These are phyloP conservation scores for Chaunax sp. DNA, from an alignment of 2,797 vertebrate genomes.

Conservation along the genomic window DNA sequence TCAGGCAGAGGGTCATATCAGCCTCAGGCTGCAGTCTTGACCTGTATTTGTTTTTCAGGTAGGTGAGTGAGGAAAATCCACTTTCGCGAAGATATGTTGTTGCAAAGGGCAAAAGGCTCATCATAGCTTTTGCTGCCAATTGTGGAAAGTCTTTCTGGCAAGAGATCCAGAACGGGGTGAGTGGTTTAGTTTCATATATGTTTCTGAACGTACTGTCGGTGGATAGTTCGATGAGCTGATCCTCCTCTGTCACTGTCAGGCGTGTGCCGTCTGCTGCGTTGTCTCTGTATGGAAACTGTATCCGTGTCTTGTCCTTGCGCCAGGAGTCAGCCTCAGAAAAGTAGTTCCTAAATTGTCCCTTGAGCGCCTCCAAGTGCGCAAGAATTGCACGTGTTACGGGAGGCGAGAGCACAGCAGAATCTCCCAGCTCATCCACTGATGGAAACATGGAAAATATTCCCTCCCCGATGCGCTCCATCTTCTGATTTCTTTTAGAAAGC, in stretches of 20 bases:
- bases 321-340: constrained; percentile 9
- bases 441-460: constrained; percentile 5
- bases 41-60: background rate
- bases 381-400: too few relatives aligned
- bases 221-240: constrained; percentile 32
- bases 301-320: background rate
- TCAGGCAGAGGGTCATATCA: background rate
- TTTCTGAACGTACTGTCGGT: constrained; percentile 19
- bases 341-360: background rate
- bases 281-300: constrained; percentile 21
- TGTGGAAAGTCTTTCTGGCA: constrained; percentile 24
- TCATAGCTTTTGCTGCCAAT: constrained; percentile 12
- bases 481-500: background rate
- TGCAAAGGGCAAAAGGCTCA: constrained; percentile 20
- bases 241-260: constrained; percentile 15
- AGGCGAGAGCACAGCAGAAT: too few relatives aligned
- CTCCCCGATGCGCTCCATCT: background rate
- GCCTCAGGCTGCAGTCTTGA: constrained; percentile 5
- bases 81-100: too few relatives aligned
- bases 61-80: too few relatives aligned
- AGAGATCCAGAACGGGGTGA: constrained; percentile 30
- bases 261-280: constrained; percentile 8
- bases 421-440: constrained; percentile 6
- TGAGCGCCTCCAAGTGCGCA: too few relatives aligned
- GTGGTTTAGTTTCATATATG: constrained; percentile 16